phyloP scores from a whole-genome alignment of 2,113 vertebrate genomes.

The Nothobranchius kuhntae region DNA sequence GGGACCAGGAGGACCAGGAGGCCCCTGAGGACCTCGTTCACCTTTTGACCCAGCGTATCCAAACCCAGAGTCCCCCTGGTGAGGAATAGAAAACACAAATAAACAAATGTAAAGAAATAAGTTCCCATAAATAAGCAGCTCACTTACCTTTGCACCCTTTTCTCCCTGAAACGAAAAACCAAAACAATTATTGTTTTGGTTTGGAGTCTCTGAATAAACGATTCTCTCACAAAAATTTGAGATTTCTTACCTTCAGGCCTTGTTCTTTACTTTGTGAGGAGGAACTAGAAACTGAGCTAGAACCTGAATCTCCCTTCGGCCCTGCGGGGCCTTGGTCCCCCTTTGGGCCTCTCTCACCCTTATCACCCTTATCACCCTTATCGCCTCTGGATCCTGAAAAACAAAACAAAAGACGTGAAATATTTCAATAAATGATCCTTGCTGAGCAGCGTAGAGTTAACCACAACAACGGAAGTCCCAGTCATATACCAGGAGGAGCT shows the following conservation, averaged over 20 bases:
- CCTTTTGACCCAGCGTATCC: conserved; percentile 85
- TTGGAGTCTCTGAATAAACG: background rate
- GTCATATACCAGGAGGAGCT: conserved; percentile 28
- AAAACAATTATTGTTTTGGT: background rate
- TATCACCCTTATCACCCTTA: conserved; percentile 79
- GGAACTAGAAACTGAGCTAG: conserved; percentile 8
- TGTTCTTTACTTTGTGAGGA: conserved; percentile 35
- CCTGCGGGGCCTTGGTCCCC: conserved; percentile 71
- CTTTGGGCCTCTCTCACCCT: conserved; percentile 72
- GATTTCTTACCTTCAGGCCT: conserved; percentile 78
- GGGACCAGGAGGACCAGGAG: conserved; percentile 72
- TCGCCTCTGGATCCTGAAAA: conserved; percentile 60
- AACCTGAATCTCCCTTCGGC: conserved; percentile 78
- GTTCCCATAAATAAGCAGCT: no score
- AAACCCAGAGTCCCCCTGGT: conserved; percentile 80
- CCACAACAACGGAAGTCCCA: background rate
- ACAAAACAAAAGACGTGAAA: background rate
- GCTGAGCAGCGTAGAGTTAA: background rate
- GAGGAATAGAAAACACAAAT: background rate
- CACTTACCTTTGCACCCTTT: conserved; percentile 82
- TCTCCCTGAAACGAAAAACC: conserved; percentile 76
- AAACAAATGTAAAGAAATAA: no score
- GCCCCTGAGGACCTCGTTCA: conserved; percentile 79
- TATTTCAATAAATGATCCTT: no score
- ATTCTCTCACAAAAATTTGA: background rate